A percentile compares a stretch with the other conserved stretches of the same genome.
Conservation (phyloP, 2,797 vertebrate species). For the Ptychobarbus kaznakovi region DNA sequence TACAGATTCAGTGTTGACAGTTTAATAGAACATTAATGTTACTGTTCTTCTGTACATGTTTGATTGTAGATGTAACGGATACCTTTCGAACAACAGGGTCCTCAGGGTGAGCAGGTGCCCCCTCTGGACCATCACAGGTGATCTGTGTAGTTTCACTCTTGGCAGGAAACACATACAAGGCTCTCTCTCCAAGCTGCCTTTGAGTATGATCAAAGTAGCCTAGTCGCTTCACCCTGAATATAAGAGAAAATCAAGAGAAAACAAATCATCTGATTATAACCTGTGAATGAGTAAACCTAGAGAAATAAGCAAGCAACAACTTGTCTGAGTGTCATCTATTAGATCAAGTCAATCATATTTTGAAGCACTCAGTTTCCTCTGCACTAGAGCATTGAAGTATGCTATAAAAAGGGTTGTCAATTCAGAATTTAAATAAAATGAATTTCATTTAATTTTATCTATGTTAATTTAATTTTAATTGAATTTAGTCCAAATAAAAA, state of each 20-base stretch:
- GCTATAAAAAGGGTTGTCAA: too few relatives aligned
- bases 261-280: background rate
- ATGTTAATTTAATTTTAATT: too few relatives aligned
- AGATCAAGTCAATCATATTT: background rate
- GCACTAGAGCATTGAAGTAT: too few relatives aligned
- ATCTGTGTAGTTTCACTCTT: slow-evolving; percentile 92
- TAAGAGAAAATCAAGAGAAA: slow-evolving; percentile 16
- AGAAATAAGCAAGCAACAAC: background rate
- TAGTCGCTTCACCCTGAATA: slow-evolving; percentile 88
- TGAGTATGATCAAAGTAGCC: slow-evolving; percentile 98
- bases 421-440: too few relatives aligned
- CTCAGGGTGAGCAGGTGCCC: slow-evolving; percentile 87
- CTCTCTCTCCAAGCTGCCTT: slow-evolving; percentile 93
- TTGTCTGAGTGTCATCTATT: too few relatives aligned
- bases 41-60: background rate
- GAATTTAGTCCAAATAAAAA: too few relatives aligned
- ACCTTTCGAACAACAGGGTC: slow-evolving; percentile 93
- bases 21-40: background rate
- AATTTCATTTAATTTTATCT: too few relatives aligned
- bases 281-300: background rate
- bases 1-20: background rate
- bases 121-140: slow-evolving; percentile 92
- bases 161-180: slow-evolving; percentile 92
- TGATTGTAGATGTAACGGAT: background rate
- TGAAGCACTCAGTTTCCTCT: too few relatives aligned